Evolutionary conservation across 2,113 vertebrate genomes (phyloP), one percentile per base, ranked within the genome.

Genomic region (Antidorcas marsupialis): DNA sequence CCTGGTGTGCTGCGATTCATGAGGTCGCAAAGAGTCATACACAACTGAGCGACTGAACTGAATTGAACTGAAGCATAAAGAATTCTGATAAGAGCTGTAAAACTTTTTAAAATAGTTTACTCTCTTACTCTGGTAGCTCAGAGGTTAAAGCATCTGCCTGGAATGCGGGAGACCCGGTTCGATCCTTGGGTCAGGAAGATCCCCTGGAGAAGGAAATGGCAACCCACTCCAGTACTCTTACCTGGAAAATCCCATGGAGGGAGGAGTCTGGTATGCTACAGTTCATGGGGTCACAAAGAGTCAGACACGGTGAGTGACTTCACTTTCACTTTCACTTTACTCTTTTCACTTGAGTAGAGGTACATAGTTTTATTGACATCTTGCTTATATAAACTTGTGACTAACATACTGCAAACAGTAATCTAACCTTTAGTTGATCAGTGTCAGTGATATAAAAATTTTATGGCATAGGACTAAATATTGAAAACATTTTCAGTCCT

Each of bases 371-470:
- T 25, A 81, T 21, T 89, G 47, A 89, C 50, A 94, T 28, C 52
- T 83, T 50, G 23, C 3, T 89, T 83, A 39, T 83, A 89, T 59
- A 39, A 50, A 19, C 45, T 39, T 83, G 81, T 27, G 25, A 60
- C 55, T 60, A 78, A 76, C 76, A 27, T 90, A 84, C 59, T 36
- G 13, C n/a, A 76, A 59, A 57, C 43, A 74, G 81, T 82, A 74
- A 91, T 78, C n/a, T 85, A 85, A 74, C 43, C n/a, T 89, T 74
- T 14, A 95, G 7, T 52, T 86, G 23, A 57, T 94, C 14, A n/a
- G 0, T 52, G 11, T 55, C 45, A 64, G 43, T n/a, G 78, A 86
- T 23, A 60, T 25, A 62, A 91, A 78, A 5, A 53, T 53, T 60
- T 52, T 33, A 52, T 91, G 25, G 47, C 67, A 39, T 39, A 78